Conservation (phyloP, 1,140 invertebrate genomes). For the Leguminivora glycinivorella region DNA sequence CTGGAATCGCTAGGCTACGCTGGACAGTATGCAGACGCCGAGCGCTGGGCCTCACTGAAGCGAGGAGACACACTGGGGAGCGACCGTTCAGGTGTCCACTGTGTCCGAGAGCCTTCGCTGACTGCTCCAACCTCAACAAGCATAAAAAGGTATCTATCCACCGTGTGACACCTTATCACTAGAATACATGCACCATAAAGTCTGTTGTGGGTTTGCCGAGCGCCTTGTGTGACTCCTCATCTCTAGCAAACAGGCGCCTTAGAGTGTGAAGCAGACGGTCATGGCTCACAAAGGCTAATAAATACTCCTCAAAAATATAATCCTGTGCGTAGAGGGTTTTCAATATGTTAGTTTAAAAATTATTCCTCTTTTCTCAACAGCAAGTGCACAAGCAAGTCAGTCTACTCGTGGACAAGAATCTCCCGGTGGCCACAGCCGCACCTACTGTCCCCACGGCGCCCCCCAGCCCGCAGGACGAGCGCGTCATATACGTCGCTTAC, state of each 20-base stretch:
- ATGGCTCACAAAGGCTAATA: too few species aligned
- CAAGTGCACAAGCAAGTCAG: slow-evolving; percentile 23
- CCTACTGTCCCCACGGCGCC: background rate
- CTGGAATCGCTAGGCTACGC: too few species aligned
- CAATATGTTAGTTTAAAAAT: too few species aligned
- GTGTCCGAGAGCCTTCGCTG: slow-evolving; percentile 87
- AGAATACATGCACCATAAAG: too few species aligned
- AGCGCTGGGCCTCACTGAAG: slow-evolving; percentile 85
- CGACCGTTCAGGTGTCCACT: slow-evolving; percentile 87
- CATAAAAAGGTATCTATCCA: slow-evolving; percentile 84
- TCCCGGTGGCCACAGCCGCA: background rate
- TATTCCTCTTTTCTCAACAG: background rate
- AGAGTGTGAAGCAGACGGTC: too few species aligned
- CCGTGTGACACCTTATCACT: too few species aligned
- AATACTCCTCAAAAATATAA: too few species aligned
- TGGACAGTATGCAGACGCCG: too few species aligned
- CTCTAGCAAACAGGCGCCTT: too few species aligned
- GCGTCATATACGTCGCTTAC: slow-evolving; percentile 18
- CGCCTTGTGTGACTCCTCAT: too few species aligned
- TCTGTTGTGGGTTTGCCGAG: slow-evolving; percentile 70
- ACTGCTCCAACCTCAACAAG: slow-evolving; percentile 84
- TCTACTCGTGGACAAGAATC: slow-evolving; percentile 10
- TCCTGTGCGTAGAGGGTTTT: too few species aligned
- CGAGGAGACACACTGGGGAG: slow-evolving; percentile 85
- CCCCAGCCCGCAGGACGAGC: slow-evolving; percentile 1